Evolutionary conservation across 2,113 vertebrate species (phyloP), one percentile per base, ranked within the genome.

Genomic region (Epinephelus cyanopodus): DNA sequence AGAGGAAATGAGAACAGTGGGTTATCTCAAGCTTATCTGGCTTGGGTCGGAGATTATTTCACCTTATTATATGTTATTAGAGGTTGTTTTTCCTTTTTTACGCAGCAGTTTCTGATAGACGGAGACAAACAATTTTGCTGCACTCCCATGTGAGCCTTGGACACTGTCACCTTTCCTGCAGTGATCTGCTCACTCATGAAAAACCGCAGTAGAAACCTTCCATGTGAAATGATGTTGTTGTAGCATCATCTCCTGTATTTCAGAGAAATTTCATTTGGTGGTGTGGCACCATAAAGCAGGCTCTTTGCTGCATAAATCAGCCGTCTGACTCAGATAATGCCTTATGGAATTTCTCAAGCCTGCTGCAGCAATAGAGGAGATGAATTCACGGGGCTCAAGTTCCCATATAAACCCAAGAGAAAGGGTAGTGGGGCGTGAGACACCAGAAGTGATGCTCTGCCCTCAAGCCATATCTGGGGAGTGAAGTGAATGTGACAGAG

Each of bases 401-500:
- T 84, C 64, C 48, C 61, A 42, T 42, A 79, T 68, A 85, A 87
- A 86, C 76, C 69, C 37, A 25, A 29, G 74, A 82, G 87, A 81
- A 74, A 61, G 61, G 68, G 79, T 63, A 87, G 83, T 79, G 82
- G 81, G 63, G 83, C 27, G 19, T 83, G 80, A 91, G 74, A 84
- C 90, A 74, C 75, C 85, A 81, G 82, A 78, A 93, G 82, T 77
- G 67, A 86, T 86, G 80, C 64, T 57, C 69, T 82, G 75, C 74
- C 81, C 78, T 84, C 56, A 25, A 87, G 78, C 71, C 53, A 57
- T 78, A 78, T 85, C 45, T 42, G 21, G 53, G 39, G 67, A 87
- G 69, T 68, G 81, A 86, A 87, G 63, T 65, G 83, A 85, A 87
- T 85, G 74, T 87, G 83, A 86, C 81, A 85, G 71, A 69, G n/a